A percentile compares a stretch with the other conserved stretches of the same genome.
phyloP scores from a whole-genome alignment of 2,888 invertebrate genomes.

The Ceraclea dissimilis region DNA sequence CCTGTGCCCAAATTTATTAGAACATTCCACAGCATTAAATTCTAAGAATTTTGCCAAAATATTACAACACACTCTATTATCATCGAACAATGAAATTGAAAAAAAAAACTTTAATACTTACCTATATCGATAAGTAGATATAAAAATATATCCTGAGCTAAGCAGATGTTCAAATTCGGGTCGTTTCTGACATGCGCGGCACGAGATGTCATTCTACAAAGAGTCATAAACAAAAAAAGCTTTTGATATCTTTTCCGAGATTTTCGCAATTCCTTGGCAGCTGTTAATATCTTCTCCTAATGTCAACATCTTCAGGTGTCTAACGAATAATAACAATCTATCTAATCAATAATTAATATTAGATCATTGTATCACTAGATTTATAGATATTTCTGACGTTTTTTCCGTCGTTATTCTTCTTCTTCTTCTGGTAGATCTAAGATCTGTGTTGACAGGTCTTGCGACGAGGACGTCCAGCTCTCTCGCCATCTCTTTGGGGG shows the following conservation, averaged over 20 bases:
- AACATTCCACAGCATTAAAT: background rate
- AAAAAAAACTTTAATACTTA: slow-evolving; percentile 10
- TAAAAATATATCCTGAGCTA: slow-evolving; percentile 4
- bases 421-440: too few relatives aligned
- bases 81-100: slow-evolving; percentile 1
- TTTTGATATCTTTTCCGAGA: slow-evolving; percentile 7
- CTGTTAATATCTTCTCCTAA: background rate
- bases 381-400: too few relatives aligned
- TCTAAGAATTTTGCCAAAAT: slow-evolving; percentile 3
- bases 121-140: too few relatives aligned
- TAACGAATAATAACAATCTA: too few relatives aligned
- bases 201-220: slow-evolving; percentile 9
- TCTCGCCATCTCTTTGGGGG: too few relatives aligned
- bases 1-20: background rate
- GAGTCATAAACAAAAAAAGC: slow-evolving; percentile 6
- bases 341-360: too few relatives aligned
- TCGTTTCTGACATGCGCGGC: slow-evolving; percentile 6
- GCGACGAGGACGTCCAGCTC: too few relatives aligned
- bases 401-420: too few relatives aligned
- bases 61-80: slow-evolving; percentile 10
- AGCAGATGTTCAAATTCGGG: slow-evolving; percentile 11
- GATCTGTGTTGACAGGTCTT: too few relatives aligned
- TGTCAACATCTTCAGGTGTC: too few relatives aligned
- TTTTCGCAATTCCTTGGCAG: background rate
- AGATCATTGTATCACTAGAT: too few relatives aligned